Conservation (phyloP, 2,113 vertebrate genomes). For the Ginglymostoma cirratum region DNA sequence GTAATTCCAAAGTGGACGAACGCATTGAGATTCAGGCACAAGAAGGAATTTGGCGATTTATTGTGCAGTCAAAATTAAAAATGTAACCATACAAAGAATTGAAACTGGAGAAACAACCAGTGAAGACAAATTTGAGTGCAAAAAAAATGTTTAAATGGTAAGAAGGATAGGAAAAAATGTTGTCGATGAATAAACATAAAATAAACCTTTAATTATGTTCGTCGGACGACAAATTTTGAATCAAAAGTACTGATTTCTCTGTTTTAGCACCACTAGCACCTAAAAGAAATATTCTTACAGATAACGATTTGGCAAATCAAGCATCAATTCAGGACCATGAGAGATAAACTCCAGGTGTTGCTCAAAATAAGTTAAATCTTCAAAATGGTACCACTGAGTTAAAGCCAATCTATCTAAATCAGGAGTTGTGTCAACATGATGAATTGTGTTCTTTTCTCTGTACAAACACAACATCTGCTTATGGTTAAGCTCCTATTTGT, state of each 20-base stretch:
- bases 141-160: not conserved
- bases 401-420: not conserved
- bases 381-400: not conserved
- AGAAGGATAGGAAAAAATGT: not conserved
- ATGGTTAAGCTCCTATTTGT: not conserved
- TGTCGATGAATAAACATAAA: not conserved
- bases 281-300: not conserved
- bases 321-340: not conserved
- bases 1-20: not conserved
- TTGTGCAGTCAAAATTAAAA: not conserved
- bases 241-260: not conserved
- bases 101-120: not conserved
- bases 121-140: not conserved
- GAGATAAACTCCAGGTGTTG: not conserved
- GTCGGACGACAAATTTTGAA: not conserved
- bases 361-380: conserved; percentile 16
- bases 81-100: not conserved
- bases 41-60: not conserved
- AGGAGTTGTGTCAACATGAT: not conserved
- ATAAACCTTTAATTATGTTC: not conserved
- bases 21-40: not conserved
- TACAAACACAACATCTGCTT: conserved; percentile 26
- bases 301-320: not conserved
- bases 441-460: conserved; percentile 19
- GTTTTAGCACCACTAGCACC: not conserved